These are phyloP conservation scores for Zaprionus gabonicus DNA, from an alignment of 1,140 invertebrate genomes.

Conservation along the genomic window DNA sequence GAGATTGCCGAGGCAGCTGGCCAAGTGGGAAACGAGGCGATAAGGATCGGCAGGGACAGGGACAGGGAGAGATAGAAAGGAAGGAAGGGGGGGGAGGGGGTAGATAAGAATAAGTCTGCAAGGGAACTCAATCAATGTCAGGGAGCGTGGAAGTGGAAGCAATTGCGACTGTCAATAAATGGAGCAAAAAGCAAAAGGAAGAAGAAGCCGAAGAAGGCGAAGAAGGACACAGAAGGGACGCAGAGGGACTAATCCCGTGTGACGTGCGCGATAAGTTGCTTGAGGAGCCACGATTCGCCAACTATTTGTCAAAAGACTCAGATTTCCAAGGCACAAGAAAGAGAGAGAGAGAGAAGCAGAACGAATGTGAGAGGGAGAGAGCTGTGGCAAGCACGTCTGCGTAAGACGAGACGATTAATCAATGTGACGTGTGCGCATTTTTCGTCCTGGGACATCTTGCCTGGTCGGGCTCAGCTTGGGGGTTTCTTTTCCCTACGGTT, in stretches of 20 bases:
- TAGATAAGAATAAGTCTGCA: constrained; percentile 9
- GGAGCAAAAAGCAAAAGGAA: constrained; percentile 42
- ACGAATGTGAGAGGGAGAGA: constrained; percentile 7
- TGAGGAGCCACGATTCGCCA: constrained; percentile 33
- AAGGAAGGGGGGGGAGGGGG: constrained; percentile 14
- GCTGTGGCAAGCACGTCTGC: background rate
- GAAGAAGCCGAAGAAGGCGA: background rate
- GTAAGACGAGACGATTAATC: constrained; percentile 68
- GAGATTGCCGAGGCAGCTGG: constrained; percentile 7
- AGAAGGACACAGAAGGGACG: background rate
- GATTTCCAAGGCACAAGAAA: constrained; percentile 48
- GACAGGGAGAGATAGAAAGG: background rate
- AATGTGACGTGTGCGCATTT: constrained; percentile 69
- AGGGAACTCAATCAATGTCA: constrained; percentile 73
- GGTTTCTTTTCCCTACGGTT: constrained; percentile 1
- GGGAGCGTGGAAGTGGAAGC: constrained; percentile 27
- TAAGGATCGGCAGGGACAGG: constrained; percentile 44
- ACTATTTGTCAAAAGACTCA: constrained; percentile 74
- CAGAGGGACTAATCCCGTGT: constrained; percentile 54
- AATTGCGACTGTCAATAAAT: constrained; percentile 79
- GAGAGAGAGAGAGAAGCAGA: background rate
- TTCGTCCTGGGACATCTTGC: constrained; percentile 47
- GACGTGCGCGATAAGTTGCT: constrained; percentile 59
- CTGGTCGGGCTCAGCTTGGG: constrained; percentile 4
- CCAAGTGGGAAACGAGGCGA: constrained; percentile 36